Percentiles rank a stretch among this genome's conserved stretches.
Evolutionary conservation across 2,797 vertebrate species (phyloP).

Genomic region (Neomorphus geoffroyi): DNA sequence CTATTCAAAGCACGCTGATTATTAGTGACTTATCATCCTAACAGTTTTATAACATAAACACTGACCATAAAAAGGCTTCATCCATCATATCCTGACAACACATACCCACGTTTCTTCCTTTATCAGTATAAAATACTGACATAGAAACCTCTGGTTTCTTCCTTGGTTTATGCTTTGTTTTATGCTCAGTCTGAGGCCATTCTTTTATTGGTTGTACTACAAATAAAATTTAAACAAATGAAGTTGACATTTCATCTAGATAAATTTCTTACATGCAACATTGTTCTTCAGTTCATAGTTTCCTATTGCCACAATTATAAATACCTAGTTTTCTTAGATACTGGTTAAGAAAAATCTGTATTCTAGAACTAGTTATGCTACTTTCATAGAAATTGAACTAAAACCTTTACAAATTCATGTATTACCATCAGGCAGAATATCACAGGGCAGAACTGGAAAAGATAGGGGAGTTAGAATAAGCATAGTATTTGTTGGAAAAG

Average conservation of each 20-base stretch:
- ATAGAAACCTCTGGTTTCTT: slow-evolving; percentile 38
- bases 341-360: neutral
- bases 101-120: slow-evolving; percentile 74
- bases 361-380: neutral
- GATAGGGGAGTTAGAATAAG: neutral
- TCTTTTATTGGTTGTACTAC: slow-evolving; percentile 60
- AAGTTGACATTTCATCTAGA: neutral
- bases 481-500: neutral
- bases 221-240: neutral
- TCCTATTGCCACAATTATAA: neutral
- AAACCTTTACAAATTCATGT: neutral
- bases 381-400: neutral
- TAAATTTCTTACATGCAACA: neutral
- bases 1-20: neutral
- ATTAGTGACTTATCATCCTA: neutral
- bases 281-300: neutral
- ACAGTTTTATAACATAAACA: neutral
- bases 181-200: neutral
- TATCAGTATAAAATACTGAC: slow-evolving; percentile 74
- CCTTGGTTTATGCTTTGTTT: slow-evolving; percentile 47
- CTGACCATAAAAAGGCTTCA: neutral
- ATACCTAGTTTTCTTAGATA: neutral
- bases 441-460: neutral
- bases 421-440: neutral
- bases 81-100: neutral